Evolutionary conservation across 2,888 invertebrate species (phyloP), one percentile per base, ranked within the genome.

Genomic region (Lumbricus terrestris): DNA sequence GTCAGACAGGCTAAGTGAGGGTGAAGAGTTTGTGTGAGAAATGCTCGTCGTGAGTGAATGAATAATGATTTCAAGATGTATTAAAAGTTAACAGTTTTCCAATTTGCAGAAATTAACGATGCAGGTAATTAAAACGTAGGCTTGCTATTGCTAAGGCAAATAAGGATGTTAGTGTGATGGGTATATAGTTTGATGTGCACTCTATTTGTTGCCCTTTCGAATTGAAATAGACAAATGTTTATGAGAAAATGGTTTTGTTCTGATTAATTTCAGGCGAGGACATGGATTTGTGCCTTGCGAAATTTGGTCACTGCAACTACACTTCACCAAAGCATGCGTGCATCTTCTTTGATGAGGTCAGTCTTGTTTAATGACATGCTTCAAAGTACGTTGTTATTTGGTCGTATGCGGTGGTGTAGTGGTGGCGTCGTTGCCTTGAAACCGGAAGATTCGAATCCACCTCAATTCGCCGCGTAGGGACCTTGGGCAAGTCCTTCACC

Each of bases 241-340:
- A 29, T n/a, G 69, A 47, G 29, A n/a, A 69, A 69, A 69, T 69
- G 85, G 85, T 85, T 37, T 85, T 85, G 85, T 34, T 85, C 6
- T 37, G 34, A 23, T 85, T 35, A 35, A 47, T 93, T n/a, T 15
- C 92, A 95, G 95, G 95, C 90, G 95, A 95, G 90, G 95, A 95
- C 92, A 95, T 95, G 95, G 95, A 96, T 93, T 94, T 95, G 11
- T 95, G 95, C 92, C 95, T 97, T 54, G 96, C 96, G 69, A 93
- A 94, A 89, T 94, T 93, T 92, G 94, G 94, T 33, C 93, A 93
- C 91, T 95, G 95, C 92, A 94, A 94, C 91, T 94, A 93, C 91
- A 93, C 94, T 82, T 94, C 95, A 34, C 93, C 94, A 69, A 94
- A 94, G 92, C 95, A 95, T 93, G 95, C 95, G 18, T 93, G 93